Percentiles rank a stretch among this genome's conserved stretches.
phyloP scores from a whole-genome alignment of 2,797 vertebrate species.

The Trichosurus vulpecula region DNA sequence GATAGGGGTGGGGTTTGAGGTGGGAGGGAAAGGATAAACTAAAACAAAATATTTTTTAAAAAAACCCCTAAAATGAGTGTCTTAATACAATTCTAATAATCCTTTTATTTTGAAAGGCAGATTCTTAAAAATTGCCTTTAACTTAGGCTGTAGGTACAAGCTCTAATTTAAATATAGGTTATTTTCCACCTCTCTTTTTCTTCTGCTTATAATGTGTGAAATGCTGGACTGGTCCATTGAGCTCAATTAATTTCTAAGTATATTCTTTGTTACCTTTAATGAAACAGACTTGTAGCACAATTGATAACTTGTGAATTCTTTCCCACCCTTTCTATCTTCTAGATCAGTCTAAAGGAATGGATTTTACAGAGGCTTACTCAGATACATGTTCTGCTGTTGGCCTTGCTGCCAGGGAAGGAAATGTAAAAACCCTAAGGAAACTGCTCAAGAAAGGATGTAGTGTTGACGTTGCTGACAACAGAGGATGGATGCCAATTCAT shows the following conservation, averaged over 20 bases:
- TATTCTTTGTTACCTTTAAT: conserved; percentile 47
- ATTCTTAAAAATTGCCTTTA: not conserved
- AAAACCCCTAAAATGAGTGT: not conserved
- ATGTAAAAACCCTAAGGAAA: conserved; percentile 83
- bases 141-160: not conserved
- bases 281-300: not conserved
- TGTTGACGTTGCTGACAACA: conserved; percentile 91
- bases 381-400: conserved; percentile 91
- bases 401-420: conserved; percentile 89
- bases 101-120: not conserved
- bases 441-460: conserved; percentile 89
- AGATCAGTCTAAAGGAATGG: conserved; percentile 85
- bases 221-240: not conserved
- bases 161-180: not conserved
- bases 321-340: conserved; percentile 59
- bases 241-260: conserved; percentile 11
- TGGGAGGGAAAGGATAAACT: not conserved
- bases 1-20: not conserved
- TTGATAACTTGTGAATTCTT: rapidly evolving
- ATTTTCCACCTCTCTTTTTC: not conserved
- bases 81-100: conserved; percentile 27
- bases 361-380: conserved; percentile 92
- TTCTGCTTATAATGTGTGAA: not conserved
- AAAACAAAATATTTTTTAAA: not conserved
- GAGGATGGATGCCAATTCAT: conserved; percentile 94